Base-by-base conservation (phyloP, 2,888 invertebrate genomes). In the Eupithecia subumbrata region DNA sequence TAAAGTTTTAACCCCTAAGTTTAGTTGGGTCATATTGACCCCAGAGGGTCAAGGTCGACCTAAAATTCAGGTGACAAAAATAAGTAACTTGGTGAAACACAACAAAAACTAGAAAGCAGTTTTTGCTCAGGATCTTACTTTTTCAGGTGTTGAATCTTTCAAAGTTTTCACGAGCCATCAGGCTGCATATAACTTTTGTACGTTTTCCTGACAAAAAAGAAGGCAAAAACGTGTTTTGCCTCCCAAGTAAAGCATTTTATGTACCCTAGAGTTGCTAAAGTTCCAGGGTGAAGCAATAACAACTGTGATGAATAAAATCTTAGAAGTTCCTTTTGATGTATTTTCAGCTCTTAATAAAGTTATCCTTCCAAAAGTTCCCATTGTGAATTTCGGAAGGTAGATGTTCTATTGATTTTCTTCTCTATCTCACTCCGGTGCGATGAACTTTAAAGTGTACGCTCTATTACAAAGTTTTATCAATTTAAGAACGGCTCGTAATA, bases 241-340 rank as follows among this genome's bases (percentile, higher is more conserved):
- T 76, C 40, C 40, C 74, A 78, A 76, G 68, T 70, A 77, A 80
- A 80, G 76, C n/a, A 56, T 82, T 80, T 79, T 69, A 76, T 66
- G 71, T 72, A 78, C 76, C 71, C 72, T 63, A 68, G 79, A 80
- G 64, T 67, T 71, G 30, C 67, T 64, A 82, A 67, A 81, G 70
- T 82, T 83, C 69, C 45, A 45, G 69, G 77, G n/a, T 11, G 34
- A 69, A 80, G 80, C 77, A 82, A 83, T 82, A 86, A 83, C 78
- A 80, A 83, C 81, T 80, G 68, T 84, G 84, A 85, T 84, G 81
- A 87, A 86, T 84, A 85, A 84, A 85, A 85, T 84, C 78, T 82
- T 76, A 43, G 66, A 76, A 86, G 80, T 82, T 85, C 86, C 84
- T 82, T 84, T 85, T 79, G 79, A 85, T 85, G 81, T 84, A 81